Percentiles rank a stretch among this genome's conserved stretches.
phyloP scores from a whole-genome alignment of 64 coral and sea anemone genomes.

The Dendronephthya gigantea region DNA sequence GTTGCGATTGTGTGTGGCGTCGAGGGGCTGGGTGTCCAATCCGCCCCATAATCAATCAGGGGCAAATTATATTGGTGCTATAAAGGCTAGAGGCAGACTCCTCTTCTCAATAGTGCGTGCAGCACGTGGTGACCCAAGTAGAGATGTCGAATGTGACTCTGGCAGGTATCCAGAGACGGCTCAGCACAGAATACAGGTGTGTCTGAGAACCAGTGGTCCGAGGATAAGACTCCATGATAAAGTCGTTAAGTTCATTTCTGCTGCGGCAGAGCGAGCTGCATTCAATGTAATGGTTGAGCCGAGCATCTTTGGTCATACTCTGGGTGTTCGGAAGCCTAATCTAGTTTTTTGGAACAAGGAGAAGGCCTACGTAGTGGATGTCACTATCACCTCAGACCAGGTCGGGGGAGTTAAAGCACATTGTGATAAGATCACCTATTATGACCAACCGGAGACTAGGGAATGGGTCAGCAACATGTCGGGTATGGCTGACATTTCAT shows the following conservation, averaged over 20 bases:
- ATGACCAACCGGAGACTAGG: too few species aligned
- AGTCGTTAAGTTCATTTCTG: too few species aligned
- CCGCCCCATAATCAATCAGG: neutral
- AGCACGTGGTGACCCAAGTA: neutral
- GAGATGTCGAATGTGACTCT: neutral
- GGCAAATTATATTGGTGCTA: neutral
- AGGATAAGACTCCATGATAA: neutral
- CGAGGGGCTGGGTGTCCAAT: neutral
- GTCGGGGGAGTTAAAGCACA: too few species aligned
- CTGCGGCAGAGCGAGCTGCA: too few species aligned
- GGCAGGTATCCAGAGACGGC: neutral
- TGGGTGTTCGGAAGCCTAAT: neutral
- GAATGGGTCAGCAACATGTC: too few species aligned
- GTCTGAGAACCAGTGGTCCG: neutral
- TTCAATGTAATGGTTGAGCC: too few species aligned
- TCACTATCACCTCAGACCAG: too few species aligned
- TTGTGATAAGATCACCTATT: too few species aligned
- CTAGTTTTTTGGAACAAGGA: neutral
- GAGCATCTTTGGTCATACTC: neutral
- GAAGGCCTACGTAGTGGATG: too few species aligned
- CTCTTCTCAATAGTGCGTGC: neutral
- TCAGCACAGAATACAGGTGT: conserved; percentile 19
- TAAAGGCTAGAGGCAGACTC: neutral
- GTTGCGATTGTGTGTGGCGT: neutral
- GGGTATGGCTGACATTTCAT: too few species aligned